Conservation (phyloP, 1,140 invertebrate species). For the Camponotus pennsylvanicus region DNA sequence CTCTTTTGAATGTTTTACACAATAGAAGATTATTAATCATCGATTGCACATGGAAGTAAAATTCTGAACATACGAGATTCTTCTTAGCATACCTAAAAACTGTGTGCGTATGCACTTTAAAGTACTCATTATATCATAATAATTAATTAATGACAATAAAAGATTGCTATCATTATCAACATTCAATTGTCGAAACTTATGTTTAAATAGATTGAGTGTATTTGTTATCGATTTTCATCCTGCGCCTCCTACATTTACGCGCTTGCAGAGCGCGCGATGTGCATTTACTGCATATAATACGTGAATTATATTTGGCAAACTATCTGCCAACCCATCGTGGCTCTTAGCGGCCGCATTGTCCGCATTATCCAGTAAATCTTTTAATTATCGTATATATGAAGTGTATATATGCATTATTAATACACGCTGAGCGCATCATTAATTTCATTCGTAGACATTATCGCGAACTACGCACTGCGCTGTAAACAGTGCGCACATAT, state of each 20-base stretch:
- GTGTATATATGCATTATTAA: constrained; percentile 69
- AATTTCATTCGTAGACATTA: constrained; percentile 70
- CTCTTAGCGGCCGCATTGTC: constrained; percentile 32
- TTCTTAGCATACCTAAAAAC: background rate
- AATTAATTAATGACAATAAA: constrained; percentile 21
- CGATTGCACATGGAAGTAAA: background rate
- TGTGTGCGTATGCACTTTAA: too few species aligned
- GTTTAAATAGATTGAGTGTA: constrained; percentile 35
- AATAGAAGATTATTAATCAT: constrained; percentile 39
- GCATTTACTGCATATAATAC: constrained; percentile 64
- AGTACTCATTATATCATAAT: background rate
- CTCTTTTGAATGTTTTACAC: background rate
- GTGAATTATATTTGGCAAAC: constrained; percentile 70
- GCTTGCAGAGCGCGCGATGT: constrained; percentile 12
- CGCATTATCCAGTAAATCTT: constrained; percentile 73
- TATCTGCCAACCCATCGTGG: constrained; percentile 50
- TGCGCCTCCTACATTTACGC: constrained; percentile 47
- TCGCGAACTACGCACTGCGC: constrained; percentile 9
- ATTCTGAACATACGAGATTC: background rate
- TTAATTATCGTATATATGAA: constrained; percentile 67
- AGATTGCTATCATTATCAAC: background rate
- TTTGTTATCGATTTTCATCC: constrained; percentile 47
- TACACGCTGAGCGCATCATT: constrained; percentile 41
- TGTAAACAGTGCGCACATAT: constrained; percentile 32
- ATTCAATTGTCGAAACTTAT: constrained; percentile 31